Percentiles rank a stretch among this genome's conserved stretches.
Conservation (phyloP, 1,140 invertebrate species). For the Pemphigus obesinymphae region DNA sequence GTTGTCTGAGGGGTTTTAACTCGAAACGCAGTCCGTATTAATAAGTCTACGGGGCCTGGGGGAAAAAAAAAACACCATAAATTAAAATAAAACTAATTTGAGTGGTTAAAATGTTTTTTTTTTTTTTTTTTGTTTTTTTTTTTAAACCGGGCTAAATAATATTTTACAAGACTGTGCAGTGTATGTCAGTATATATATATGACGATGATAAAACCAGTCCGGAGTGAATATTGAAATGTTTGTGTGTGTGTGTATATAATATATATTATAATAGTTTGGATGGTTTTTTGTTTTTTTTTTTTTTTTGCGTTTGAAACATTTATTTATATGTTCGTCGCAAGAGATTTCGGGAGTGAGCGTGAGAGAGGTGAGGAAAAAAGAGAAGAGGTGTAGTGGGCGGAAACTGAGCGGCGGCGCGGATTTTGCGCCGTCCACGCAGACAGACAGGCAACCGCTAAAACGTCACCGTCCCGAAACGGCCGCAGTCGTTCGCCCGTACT, state of each 20-base stretch:
- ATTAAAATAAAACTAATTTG: no score
- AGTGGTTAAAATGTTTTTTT: no score
- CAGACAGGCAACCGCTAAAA: conserved; percentile 39
- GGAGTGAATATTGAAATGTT: not conserved
- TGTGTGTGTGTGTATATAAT: no score
- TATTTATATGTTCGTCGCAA: not conserved
- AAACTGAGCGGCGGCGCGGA: conserved; percentile 13
- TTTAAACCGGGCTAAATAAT: no score
- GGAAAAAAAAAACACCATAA: no score
- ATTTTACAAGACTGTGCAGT: no score
- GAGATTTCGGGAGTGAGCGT: not conserved
- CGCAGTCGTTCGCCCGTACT: conserved; percentile 30
- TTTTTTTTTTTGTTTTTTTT: no score
- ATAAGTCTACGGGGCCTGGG: no score
- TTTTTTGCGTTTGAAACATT: not conserved
- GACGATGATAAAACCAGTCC: not conserved
- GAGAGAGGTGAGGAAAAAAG: not conserved
- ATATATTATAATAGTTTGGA: not conserved
- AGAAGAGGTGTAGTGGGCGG: conserved; percentile 10
- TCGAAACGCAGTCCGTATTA: no score
- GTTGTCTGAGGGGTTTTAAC: no score
- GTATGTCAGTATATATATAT: no score
- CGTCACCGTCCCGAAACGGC: conserved; percentile 12
- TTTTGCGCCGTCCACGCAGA: conserved; percentile 40
- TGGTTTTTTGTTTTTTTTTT: no score